phyloP scores from a whole-genome alignment of 2,888 invertebrate genomes.

The Drosophila glabriapex region DNA sequence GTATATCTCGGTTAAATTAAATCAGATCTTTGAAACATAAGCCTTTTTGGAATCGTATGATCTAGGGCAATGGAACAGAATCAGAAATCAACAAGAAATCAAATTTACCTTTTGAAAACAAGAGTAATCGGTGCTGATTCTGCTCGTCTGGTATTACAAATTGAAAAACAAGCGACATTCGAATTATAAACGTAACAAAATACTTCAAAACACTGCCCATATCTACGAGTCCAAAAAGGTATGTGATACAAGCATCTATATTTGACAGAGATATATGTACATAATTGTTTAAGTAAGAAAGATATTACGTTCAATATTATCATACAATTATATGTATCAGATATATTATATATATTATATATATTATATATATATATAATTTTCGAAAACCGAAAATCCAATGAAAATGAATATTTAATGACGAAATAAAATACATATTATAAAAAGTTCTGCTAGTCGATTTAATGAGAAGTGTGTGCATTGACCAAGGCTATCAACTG shows the following conservation, averaged over 20 bases:
- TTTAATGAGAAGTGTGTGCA: not conserved
- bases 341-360: conserved; percentile 26
- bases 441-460: conserved; percentile 3
- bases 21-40: not conserved
- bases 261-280: conserved; percentile 16
- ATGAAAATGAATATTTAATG: conserved; percentile 64
- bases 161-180: not conserved
- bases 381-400: conserved; percentile 55
- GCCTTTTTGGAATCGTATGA: not conserved
- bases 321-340: conserved; percentile 55
- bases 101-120: not conserved
- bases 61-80: not conserved
- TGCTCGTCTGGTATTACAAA: not conserved
- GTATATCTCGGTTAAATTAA: conserved; percentile 9
- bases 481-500: not conserved
- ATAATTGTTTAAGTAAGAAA: conserved; percentile 55
- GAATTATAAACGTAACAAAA: not conserved
- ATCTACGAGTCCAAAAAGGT: not conserved
- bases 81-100: not conserved
- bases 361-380: conserved; percentile 54
- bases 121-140: not conserved
- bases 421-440: conserved; percentile 58
- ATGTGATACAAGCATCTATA: conserved; percentile 4
- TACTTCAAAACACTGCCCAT: not conserved
- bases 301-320: conserved; percentile 65